phyloP scores from a whole-genome alignment of 2,113 vertebrate genomes.

The Scortum barcoo region DNA sequence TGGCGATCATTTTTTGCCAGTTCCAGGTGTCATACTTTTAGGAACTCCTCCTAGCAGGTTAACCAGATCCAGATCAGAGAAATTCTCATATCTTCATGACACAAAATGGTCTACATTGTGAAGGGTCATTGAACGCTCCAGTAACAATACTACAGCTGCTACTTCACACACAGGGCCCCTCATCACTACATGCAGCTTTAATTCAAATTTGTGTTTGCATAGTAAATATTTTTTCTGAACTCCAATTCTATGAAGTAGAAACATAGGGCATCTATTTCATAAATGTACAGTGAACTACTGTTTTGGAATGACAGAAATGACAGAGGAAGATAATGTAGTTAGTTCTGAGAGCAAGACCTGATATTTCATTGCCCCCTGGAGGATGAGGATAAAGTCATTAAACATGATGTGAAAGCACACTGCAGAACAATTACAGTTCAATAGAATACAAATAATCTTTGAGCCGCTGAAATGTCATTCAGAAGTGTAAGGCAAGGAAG shows the following conservation, averaged over 20 bases:
- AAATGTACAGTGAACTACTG: not conserved
- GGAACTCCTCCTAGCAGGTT: too few species aligned
- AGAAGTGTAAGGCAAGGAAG: slow-evolving; percentile 20
- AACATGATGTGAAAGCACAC: slow-evolving; percentile 9
- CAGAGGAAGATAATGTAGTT: not conserved
- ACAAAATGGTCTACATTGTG: too few species aligned
- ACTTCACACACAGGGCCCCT: too few species aligned
- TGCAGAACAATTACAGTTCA: slow-evolving; percentile 43
- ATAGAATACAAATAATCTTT: slow-evolving; percentile 57
- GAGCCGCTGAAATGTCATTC: slow-evolving; percentile 67
- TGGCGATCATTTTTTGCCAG: too few species aligned
- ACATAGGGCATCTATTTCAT: not conserved
- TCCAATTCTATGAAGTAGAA: not conserved
- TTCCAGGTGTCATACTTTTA: too few species aligned
- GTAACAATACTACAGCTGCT: too few species aligned
- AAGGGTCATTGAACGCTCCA: too few species aligned
- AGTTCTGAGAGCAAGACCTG: not conserved
- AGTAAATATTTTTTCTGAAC: not conserved
- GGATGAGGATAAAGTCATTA: slow-evolving; percentile 24
- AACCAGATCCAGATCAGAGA: too few species aligned
- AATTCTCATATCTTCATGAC: too few species aligned
- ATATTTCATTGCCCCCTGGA: slow-evolving; percentile 70
- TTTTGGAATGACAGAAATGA: not conserved
- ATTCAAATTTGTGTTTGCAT: not conserved
- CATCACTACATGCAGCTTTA: too few species aligned